These are phyloP conservation scores for Frankliniella fusca DNA, from an alignment of 2,888 invertebrate species.

Conservation along the genomic window DNA sequence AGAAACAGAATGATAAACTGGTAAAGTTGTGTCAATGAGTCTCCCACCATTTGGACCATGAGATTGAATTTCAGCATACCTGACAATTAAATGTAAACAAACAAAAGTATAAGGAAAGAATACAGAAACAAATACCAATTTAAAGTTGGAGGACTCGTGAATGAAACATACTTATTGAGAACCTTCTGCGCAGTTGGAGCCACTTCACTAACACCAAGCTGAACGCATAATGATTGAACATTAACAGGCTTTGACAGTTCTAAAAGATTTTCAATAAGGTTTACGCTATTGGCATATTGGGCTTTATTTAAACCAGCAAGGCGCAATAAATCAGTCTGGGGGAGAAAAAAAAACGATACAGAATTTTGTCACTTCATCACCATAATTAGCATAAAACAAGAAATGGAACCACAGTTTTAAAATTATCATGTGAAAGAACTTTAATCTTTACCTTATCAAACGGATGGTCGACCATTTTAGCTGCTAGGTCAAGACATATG, in stretches of 20 bases:
- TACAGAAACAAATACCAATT: background rate
- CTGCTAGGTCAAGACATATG: background rate
- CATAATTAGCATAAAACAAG: background rate
- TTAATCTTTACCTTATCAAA: background rate
- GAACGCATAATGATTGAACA: background rate
- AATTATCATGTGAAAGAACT: background rate
- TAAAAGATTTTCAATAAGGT: background rate
- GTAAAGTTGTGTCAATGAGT: background rate
- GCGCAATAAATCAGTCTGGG: background rate
- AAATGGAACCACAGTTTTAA: no score
- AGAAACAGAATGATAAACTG: background rate
- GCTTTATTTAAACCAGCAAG: background rate
- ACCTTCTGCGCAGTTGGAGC: background rate
- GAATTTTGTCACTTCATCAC: background rate
- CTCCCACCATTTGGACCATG: background rate
- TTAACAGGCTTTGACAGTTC: background rate
- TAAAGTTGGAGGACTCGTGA: background rate
- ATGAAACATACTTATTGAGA: background rate
- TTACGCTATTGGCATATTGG: background rate
- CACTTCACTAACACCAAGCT: constrained; percentile 14
- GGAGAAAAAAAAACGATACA: background rate
- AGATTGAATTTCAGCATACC: background rate
- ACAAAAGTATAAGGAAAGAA: background rate
- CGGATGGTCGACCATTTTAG: background rate
- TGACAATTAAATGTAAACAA: background rate